Base-by-base conservation (phyloP, 2,888 invertebrate species). In the Salticus scenicus region DNA sequence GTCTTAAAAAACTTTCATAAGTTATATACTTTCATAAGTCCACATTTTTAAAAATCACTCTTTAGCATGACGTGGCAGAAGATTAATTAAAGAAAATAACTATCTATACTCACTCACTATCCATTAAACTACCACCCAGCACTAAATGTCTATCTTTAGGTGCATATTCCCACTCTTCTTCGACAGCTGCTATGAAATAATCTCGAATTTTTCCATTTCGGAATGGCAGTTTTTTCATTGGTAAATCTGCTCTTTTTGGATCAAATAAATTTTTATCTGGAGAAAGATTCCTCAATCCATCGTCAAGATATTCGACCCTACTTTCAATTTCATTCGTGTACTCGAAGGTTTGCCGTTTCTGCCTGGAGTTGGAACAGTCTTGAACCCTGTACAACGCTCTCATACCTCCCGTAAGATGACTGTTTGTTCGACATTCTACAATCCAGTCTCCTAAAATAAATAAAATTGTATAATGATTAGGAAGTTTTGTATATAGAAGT, bases 371-470 rank as follows among this genome's bases (percentile, higher is more conserved):
- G 20, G 51, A 24, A 7, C 88, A 88, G 33, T 84, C 77, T 8
- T 70, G 30, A 2, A 88, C 88, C 28, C 64, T 30, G 72, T 88
- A 88, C 20, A 78, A 30, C 1, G 88, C 89, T 63, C 66, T 74
- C 88, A 79, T 88, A 37, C 88, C 88, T 76, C 89, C 88, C 5
- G 73, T 64, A 33, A 88, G 47, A 24, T 88, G 88, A 30, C 77
- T 76, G 67, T 87, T 88, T 5, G 88, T 88, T 27, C 88, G 78
- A 37, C 88, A 88, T 75, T 88, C 88, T 0, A 88, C 64, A 10
- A 87, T 83, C 88, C 88, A 88, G 75, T 87, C 86, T 30, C 88
- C 88, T 88, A 7, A 37, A 37, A 37, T 7, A 37, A 10, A n/a
- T n/a, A n/a, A n/a, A n/a, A n/a, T n/a, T n/a, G n/a, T n/a, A n/a